Evolutionary conservation across 2,888 invertebrate species (phyloP).

Genomic region (Polymixis lichenea): DNA sequence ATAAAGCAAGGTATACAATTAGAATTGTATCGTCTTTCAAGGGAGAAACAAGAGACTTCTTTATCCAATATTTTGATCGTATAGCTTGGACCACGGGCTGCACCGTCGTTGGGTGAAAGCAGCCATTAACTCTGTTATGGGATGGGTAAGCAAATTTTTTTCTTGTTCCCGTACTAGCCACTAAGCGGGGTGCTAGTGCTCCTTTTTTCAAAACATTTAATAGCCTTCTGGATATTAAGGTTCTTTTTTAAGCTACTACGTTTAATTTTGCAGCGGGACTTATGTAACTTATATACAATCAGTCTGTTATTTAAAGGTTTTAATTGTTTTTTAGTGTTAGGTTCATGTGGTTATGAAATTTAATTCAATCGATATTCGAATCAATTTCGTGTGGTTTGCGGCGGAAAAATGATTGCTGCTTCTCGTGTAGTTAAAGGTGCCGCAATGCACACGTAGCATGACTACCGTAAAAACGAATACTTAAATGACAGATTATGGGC

Average conservation of each 20-base stretch:
- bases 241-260: constrained; percentile 30
- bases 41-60: too few species aligned
- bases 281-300: constrained; percentile 11
- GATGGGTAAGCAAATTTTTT: constrained; percentile 77
- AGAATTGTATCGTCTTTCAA: neutral
- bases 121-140: constrained; percentile 81
- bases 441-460: neutral
- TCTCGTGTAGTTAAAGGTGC: too few species aligned
- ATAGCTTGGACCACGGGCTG: constrained; percentile 36
- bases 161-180: constrained; percentile 72
- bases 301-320: constrained; percentile 19
- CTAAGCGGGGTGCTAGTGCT: constrained; percentile 72
- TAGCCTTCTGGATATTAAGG: constrained; percentile 63
- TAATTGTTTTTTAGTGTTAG: constrained; percentile 4
- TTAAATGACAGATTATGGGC: too few species aligned
- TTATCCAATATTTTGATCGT: constrained; percentile 6
- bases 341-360: constrained; percentile 8
- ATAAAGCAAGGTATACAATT: too few species aligned
- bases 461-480: neutral
- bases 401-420: neutral
- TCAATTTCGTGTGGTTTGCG: neutral
- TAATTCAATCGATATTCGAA: too few species aligned
- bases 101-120: constrained; percentile 72
- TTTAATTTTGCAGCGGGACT: constrained; percentile 31
- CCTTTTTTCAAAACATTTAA: constrained; percentile 75